These are phyloP conservation scores for Chloroceryle inda DNA, from an alignment of 2,797 vertebrate genomes.

Conservation along the genomic window DNA sequence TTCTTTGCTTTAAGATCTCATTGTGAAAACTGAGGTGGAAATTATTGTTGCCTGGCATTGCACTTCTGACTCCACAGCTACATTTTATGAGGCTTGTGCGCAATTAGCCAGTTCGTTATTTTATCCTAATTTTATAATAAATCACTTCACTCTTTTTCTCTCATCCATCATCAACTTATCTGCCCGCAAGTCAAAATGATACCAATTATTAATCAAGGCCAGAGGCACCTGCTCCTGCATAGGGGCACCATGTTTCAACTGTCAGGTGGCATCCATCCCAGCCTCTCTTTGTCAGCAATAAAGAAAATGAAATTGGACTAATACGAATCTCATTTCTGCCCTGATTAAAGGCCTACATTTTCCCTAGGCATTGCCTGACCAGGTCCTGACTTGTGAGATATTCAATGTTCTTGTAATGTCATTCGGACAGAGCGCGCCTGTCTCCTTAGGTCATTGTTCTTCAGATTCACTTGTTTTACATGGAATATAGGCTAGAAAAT, in stretches of 20 bases:
- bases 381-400: constrained; percentile 87
- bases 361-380: constrained; percentile 93
- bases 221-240: constrained; percentile 83
- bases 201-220: constrained; percentile 91
- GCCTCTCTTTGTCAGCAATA: constrained; percentile 86
- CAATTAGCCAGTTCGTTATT: constrained; percentile 78
- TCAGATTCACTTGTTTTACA: constrained; percentile 89
- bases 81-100: constrained; percentile 66
- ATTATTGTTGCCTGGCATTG: constrained; percentile 67
- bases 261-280: constrained; percentile 92
- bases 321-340: constrained; percentile 91
- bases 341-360: constrained; percentile 93
- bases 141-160: constrained; percentile 85
- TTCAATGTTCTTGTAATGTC: constrained; percentile 90
- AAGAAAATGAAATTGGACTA: constrained; percentile 97
- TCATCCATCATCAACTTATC: constrained; percentile 90
- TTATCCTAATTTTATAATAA: constrained; percentile 86
- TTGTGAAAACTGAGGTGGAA: constrained; percentile 60
- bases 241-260: constrained; percentile 89
- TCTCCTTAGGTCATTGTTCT: constrained; percentile 95
- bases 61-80: constrained; percentile 54
- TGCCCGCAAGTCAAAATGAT: constrained; percentile 91
- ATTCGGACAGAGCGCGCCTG: constrained; percentile 89
- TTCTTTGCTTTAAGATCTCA: constrained; percentile 24
- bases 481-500: constrained; percentile 89